phyloP scores from a whole-genome alignment of 2,888 invertebrate genomes.

The Sphaerophoria rueppellii region DNA sequence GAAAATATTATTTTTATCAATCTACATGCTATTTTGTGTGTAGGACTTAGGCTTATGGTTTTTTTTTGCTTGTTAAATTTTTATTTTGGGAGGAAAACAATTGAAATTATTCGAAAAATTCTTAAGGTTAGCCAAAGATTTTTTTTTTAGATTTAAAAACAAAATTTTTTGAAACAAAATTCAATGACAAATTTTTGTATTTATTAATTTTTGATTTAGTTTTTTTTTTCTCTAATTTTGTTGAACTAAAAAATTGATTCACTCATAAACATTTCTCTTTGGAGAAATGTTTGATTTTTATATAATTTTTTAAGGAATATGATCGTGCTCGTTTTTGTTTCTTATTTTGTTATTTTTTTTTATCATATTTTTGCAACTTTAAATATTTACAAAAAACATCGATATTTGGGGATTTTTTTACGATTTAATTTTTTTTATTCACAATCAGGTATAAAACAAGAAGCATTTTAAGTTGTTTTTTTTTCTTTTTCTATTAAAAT shows the following conservation, averaged over 20 bases:
- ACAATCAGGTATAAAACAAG: conserved; percentile 74
- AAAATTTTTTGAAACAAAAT: conserved; percentile 22
- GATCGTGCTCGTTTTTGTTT: conserved; percentile 78
- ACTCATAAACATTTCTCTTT: conserved; percentile 56
- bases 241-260: conserved; percentile 61
- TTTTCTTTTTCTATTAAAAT: conserved; percentile 52
- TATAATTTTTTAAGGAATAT: conserved; percentile 77
- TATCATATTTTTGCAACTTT: conserved; percentile 60
- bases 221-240: conserved; percentile 58
- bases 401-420: conserved; percentile 66
- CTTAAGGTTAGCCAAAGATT: conserved; percentile 60
- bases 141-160: conserved; percentile 10
- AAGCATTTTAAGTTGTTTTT: conserved; percentile 59
- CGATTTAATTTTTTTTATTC: conserved; percentile 63
- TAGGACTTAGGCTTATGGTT: conserved; percentile 70
- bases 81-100: conserved; percentile 55
- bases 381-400: conserved; percentile 72
- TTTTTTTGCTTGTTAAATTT: conserved; percentile 7
- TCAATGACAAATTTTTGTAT: conserved; percentile 48
- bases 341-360: conserved; percentile 71
- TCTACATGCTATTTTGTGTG: conserved; percentile 68
- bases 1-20: conserved; percentile 20
- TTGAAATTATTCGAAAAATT: conserved; percentile 37
- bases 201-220: conserved; percentile 18
- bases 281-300: conserved; percentile 64